Conservation (phyloP, 2,113 vertebrate genomes). For the Myrmophylax atrothorax region DNA sequence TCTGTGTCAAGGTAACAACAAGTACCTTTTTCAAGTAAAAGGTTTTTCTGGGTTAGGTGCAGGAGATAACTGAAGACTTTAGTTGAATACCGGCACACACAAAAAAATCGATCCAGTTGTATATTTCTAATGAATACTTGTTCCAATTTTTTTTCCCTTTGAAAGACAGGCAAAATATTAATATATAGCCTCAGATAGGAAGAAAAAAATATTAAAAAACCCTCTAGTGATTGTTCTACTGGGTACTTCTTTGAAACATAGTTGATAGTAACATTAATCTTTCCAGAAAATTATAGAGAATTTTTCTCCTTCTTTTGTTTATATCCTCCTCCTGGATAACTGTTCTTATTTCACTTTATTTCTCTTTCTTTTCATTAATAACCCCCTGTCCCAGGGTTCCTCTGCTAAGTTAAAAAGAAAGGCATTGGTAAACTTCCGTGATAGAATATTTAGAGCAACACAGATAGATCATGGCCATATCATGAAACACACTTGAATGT, state of each 20-base stretch:
- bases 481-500: not conserved
- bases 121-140: not conserved
- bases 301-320: not conserved
- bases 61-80: not conserved
- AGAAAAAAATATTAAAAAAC: not conserved
- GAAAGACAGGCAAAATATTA: not conserved
- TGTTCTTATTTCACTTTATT: not conserved
- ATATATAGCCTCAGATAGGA: not conserved
- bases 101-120: not conserved
- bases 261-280: not conserved
- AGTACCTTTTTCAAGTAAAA: not conserved
- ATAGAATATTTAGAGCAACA: slow-evolving; percentile 1
- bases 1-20: not conserved
- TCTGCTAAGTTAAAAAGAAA: not conserved
- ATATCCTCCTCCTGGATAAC: not conserved
- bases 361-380: not conserved
- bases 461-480: not conserved
- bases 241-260: not conserved
- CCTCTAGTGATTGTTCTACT: not conserved
- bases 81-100: not conserved
- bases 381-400: not conserved
- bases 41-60: not conserved
- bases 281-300: not conserved
- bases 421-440: not conserved
- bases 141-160: not conserved